Base-by-base conservation (phyloP, 2,797 vertebrate genomes). In the Taenioides sp. region DNA sequence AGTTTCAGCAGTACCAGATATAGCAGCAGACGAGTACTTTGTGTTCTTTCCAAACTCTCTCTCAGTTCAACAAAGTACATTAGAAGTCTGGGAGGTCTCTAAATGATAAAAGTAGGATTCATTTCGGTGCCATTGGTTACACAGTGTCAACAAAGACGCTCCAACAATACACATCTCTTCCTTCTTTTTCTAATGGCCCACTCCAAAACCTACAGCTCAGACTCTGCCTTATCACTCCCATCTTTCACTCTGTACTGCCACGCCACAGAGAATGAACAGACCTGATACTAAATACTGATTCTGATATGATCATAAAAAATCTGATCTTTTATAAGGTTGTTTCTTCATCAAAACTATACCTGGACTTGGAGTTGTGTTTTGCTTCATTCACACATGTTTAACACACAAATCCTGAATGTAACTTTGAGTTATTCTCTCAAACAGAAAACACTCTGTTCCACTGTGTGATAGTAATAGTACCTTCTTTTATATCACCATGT, bases 101-200 rank as follows among this genome's bases (percentile, higher is more conserved):
- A 76, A 82, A 81, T 59, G 25, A 28, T 25, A 28, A 59, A 58
- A 59, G 57, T 76, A 65, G 67, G 37, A 61, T 71, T 82, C 59
- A 77, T 68, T 57, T 70, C 43, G 37, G 20, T 73, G 71, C 78
- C 78, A 80, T 58, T 67, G 69, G 71, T 69, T 68, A 77, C 70
- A 77, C 75, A 65, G 65, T 74, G 77, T 69, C 65, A 69, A 85
- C 86, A 78, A 71, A 77, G 73, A 87, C 76, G 14, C 58, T 59
- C 58, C 58, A 74, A 49, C 27, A 75, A 49, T 55, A 77, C n/a
- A 52, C 74, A 65, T 43, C 57, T 61, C 63, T 62, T 62, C 18
- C 18, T 62, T 62, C 61, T 73, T 58, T 76, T 83, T 75, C 61
- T 71, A 83, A 82, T 74, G 64, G 61, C 17, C 55, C n/a, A 37